Conservation (phyloP, 2,113 vertebrate species). For the Budorcas taxicolor region DNA sequence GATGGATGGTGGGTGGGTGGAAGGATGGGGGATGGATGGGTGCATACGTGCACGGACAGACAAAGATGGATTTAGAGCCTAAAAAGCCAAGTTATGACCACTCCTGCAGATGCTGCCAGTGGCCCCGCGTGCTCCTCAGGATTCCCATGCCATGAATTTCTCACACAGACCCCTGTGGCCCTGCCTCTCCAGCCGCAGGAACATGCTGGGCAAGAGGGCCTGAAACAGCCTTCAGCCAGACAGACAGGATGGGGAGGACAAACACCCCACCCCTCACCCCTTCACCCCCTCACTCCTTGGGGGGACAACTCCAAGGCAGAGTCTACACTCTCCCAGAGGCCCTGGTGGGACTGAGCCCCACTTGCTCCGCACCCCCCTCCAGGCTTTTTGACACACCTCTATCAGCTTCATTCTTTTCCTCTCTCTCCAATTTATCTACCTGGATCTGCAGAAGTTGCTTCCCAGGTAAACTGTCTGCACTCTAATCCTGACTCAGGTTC, state of each 20-base stretch:
- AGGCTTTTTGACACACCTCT: not conserved
- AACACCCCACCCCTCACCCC: not conserved
- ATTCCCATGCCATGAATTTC: not conserved
- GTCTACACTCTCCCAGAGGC: not conserved
- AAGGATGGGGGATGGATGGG: not conserved
- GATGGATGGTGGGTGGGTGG: not conserved
- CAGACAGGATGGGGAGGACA: not conserved
- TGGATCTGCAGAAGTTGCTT: not conserved
- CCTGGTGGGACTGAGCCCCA: not conserved
- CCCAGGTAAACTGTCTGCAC: not conserved
- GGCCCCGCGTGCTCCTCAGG: fast-evolving
- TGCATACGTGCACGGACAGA: not conserved
- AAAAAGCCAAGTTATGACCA: not conserved
- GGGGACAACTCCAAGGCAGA: too few relatives aligned
- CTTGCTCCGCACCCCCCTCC: fast-evolving
- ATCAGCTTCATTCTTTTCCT: not conserved
- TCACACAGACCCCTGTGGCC: not conserved
- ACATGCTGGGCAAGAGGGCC: not conserved
- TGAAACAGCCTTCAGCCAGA: not conserved
- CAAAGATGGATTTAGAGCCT: not conserved
- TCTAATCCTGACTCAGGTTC: not conserved
- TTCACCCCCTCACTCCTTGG: not conserved
- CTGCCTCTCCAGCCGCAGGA: not conserved
- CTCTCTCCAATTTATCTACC: not conserved
- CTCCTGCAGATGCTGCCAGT: not conserved